phyloP scores from a whole-genome alignment of 2,888 invertebrate species.

The Hirtodrosophila alboralis region DNA sequence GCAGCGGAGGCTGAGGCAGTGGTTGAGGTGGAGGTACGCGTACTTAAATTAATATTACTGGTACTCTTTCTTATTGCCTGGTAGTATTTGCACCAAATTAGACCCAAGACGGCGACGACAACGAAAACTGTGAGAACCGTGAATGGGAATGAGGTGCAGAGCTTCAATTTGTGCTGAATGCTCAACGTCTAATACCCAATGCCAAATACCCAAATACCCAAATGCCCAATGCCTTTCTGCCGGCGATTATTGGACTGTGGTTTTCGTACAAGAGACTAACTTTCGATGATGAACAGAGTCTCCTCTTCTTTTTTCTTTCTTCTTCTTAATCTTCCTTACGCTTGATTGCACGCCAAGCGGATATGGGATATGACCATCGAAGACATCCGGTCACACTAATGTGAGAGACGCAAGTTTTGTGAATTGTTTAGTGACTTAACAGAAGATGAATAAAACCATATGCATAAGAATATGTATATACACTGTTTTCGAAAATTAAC shows the following conservation, averaged over 20 bases:
- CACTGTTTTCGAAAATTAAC: too few species aligned
- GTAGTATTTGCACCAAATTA: slow-evolving; percentile 31
- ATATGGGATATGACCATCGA: slow-evolving; percentile 65
- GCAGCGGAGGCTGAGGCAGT: slow-evolving; percentile 11
- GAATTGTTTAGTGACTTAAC: too few species aligned
- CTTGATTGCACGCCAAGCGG: slow-evolving; percentile 57
- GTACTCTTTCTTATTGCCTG: background rate
- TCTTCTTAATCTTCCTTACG: too few species aligned
- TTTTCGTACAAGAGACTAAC: slow-evolving; percentile 32
- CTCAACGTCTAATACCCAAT: slow-evolving; percentile 29
- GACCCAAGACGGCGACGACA: slow-evolving; percentile 48
- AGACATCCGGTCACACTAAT: slow-evolving; percentile 57
- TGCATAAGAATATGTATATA: too few species aligned
- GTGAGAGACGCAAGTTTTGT: slow-evolving; percentile 13
- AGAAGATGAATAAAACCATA: too few species aligned
- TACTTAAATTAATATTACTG: slow-evolving; percentile 68
- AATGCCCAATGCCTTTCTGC: slow-evolving; percentile 37
- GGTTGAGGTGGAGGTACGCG: slow-evolving; percentile 23
- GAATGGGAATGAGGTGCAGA: slow-evolving; percentile 26
- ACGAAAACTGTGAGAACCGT: slow-evolving; percentile 53
- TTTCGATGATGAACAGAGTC: slow-evolving; percentile 22
- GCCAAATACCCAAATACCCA: slow-evolving; percentile 18
- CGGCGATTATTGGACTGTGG: slow-evolving; percentile 52
- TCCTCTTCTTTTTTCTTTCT: slow-evolving; percentile 9
- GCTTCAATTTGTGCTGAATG: slow-evolving; percentile 14